Conservation (phyloP, 2,113 vertebrate species). For the Mohoua ochrocephala region DNA sequence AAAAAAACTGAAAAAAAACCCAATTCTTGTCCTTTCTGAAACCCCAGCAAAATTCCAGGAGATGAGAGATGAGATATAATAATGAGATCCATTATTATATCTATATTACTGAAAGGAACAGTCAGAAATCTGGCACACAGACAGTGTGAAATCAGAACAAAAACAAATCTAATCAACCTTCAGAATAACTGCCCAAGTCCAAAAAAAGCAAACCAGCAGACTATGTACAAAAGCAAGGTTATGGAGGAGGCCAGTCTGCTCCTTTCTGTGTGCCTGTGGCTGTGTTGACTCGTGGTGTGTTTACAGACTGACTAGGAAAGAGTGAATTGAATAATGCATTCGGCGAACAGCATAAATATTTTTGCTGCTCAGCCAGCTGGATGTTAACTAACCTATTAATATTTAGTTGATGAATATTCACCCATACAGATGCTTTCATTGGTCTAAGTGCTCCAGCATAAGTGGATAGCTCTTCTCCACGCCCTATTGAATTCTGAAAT, state of each 20-base stretch:
- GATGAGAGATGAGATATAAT: neutral
- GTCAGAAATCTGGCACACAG: neutral
- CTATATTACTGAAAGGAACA: neutral
- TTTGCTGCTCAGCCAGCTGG: slow-evolving; percentile 51
- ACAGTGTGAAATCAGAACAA: slow-evolving; percentile 1
- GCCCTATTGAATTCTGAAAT: neutral
- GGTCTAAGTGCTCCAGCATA: slow-evolving; percentile 12
- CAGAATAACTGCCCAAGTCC: neutral
- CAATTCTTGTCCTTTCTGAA: neutral
- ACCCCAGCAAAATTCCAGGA: neutral
- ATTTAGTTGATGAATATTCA: slow-evolving; percentile 48
- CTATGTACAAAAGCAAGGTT: neutral
- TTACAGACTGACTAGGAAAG: neutral
- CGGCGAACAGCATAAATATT: neutral
- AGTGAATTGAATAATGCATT: slow-evolving; percentile 37
- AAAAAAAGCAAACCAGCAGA: neutral
- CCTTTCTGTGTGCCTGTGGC: neutral
- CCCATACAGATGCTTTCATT: slow-evolving; percentile 29
- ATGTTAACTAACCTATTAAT: slow-evolving; percentile 53
- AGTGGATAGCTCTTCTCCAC: slow-evolving; percentile 7
- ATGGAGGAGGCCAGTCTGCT: neutral
- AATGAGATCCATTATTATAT: neutral
- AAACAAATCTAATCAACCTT: slow-evolving; percentile 5
- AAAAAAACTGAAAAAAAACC: neutral
- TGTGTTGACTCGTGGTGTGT: neutral